phyloP scores from a whole-genome alignment of 2,888 invertebrate genomes.

The Stenodera caucasica region DNA sequence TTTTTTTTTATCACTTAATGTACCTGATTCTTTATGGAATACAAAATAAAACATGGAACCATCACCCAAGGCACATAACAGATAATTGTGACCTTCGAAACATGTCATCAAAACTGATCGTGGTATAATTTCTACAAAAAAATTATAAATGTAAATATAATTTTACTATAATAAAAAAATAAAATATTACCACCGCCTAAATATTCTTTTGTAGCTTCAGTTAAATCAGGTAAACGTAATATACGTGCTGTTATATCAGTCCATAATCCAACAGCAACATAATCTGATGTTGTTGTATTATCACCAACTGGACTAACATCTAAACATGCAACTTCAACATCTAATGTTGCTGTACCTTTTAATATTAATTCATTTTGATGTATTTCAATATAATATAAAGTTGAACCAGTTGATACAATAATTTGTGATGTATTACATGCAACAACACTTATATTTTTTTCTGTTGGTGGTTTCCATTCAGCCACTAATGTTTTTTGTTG shows the following conservation, averaged over 20 bases:
- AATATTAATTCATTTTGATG: conserved; percentile 65
- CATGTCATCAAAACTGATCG: conserved; percentile 93
- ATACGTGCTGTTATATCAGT: conserved; percentile 93
- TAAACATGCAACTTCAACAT: conserved; percentile 94
- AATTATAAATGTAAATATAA: conserved; percentile 9
- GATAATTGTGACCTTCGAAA: conserved; percentile 88
- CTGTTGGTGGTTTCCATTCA: conserved; percentile 73
- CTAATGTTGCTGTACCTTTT: conserved; percentile 72
- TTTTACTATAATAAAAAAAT: neutral
- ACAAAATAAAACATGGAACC: conserved; percentile 97
- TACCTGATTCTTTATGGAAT: conserved; percentile 74
- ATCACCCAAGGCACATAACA: conserved; percentile 93
- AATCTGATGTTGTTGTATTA: conserved; percentile 64
- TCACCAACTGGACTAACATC: conserved; percentile 83
- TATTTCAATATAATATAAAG: conserved; percentile 81
- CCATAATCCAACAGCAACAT: conserved; percentile 95
- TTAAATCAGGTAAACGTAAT: conserved; percentile 77
- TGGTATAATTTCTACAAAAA: conserved; percentile 85
- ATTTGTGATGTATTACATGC: conserved; percentile 77
- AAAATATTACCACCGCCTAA: conserved; percentile 73
- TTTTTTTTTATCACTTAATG: conserved; percentile 85
- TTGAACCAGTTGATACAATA: conserved; percentile 85
- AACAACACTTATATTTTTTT: conserved; percentile 83
- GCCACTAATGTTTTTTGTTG: conserved; percentile 66
- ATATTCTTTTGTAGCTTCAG: conserved; percentile 82